A percentile compares a stretch with the other conserved stretches of the same genome.
These are phyloP conservation scores for Clusia tigrina DNA, from an alignment of 2,888 invertebrate genomes.

Conservation along the genomic window DNA sequence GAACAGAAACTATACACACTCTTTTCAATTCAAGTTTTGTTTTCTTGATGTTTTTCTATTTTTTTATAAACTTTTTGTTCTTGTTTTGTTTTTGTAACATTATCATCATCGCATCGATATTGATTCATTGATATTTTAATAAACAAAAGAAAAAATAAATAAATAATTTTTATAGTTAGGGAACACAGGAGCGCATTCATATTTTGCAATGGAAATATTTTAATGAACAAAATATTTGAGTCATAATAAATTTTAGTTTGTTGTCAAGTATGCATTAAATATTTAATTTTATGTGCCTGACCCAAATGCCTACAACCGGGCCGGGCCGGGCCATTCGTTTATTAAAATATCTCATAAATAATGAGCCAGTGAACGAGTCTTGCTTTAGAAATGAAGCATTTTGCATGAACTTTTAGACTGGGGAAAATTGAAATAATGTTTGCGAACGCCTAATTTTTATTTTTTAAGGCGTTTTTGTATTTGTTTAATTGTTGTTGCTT, in stretches of 20 bases:
- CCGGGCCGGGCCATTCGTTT: too few species aligned
- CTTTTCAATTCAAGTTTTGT: background rate
- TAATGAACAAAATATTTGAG: constrained; percentile 5
- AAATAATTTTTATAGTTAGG: background rate
- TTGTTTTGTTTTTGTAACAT: constrained; percentile 1
- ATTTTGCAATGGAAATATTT: constrained; percentile 20
- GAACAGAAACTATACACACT: too few species aligned
- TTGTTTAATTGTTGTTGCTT: too few species aligned
- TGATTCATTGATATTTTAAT: background rate
- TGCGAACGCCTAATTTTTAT: constrained; percentile 20
- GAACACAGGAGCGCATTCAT: constrained; percentile 5
- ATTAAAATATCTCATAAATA: constrained; percentile 18
- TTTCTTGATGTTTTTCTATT: background rate
- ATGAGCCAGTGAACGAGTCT: constrained; percentile 16
- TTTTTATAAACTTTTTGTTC: background rate
- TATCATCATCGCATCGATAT: constrained; percentile 1
- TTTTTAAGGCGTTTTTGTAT: constrained; percentile 24
- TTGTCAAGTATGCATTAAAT: constrained; percentile 19
- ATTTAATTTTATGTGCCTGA: constrained; percentile 20
- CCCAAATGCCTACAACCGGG: constrained; percentile 22
- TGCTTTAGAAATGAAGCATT: background rate
- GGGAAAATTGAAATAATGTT: background rate
- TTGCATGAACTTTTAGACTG: constrained; percentile 17
- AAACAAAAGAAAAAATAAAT: background rate
- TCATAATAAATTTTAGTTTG: constrained; percentile 11